Percentiles rank a stretch among this genome's conserved stretches.
Evolutionary conservation across 2,113 vertebrate genomes (phyloP).

Genomic region (Heptranchias perlo): DNA sequence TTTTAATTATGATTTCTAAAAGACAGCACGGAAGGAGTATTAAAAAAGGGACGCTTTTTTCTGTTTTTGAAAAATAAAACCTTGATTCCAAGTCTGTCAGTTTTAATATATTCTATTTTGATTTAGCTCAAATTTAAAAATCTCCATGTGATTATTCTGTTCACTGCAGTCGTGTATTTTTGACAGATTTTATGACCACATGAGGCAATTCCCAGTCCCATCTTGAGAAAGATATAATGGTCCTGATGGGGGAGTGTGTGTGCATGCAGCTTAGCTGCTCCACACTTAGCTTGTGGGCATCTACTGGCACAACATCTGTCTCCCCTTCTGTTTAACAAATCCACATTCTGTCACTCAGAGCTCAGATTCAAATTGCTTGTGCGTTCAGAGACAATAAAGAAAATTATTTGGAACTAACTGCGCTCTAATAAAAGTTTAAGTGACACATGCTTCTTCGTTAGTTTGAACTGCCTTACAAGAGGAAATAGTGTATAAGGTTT

Average conservation of each 20-base stretch:
- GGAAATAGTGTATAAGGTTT: not conserved
- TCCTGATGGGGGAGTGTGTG: constrained; percentile 51
- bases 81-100: not conserved
- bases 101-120: not conserved
- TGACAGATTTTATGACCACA: constrained; percentile 53
- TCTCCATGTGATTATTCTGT: constrained; percentile 12
- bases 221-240: constrained; percentile 39
- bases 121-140: constrained; percentile 1
- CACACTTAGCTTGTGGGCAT: constrained; percentile 64
- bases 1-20: not conserved
- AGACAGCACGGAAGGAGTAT: not conserved
- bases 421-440: not conserved
- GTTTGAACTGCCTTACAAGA: not conserved
- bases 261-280: constrained; percentile 65
- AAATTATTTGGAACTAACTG: not conserved
- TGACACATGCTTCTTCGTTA: not conserved
- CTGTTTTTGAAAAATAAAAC: not conserved
- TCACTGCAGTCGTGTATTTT: constrained; percentile 25
- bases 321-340: constrained; percentile 61
- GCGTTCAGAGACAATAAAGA: constrained; percentile 1
- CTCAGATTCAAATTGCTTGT: constrained; percentile 21
- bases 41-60: not conserved
- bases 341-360: constrained; percentile 38
- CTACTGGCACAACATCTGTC: constrained; percentile 55
- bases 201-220: constrained; percentile 62